phyloP scores from a whole-genome alignment of 53 echinoderm and acorn worm genomes.

The Henricia sp. region DNA sequence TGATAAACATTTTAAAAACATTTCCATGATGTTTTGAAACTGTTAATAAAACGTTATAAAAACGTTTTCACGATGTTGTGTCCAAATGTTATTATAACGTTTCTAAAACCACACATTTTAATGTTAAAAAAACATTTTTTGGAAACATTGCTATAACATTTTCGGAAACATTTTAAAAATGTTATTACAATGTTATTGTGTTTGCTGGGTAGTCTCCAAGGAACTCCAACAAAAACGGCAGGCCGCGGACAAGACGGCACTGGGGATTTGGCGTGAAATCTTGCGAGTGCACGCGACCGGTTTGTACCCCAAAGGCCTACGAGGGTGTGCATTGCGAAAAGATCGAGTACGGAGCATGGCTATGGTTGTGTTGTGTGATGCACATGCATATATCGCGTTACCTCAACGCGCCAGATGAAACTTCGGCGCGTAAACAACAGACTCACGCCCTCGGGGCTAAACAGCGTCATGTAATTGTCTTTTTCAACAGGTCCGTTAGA shows the following conservation, averaged over 20 bases:
- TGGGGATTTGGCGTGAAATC: constrained; percentile 6
- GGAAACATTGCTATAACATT: too few species aligned
- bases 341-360: not conserved
- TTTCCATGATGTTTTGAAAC: too few species aligned
- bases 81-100: too few species aligned
- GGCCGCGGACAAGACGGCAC: not conserved
- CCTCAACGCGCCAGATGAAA: not conserved
- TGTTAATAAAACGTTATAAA: too few species aligned
- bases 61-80: too few species aligned
- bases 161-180: too few species aligned
- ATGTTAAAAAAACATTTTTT: too few species aligned
- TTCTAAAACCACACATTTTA: too few species aligned
- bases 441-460: not conserved
- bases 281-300: constrained; percentile 27
- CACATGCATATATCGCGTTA: constrained; percentile 6
- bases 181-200: too few species aligned
- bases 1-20: too few species aligned
- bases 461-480: not conserved
- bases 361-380: not conserved
- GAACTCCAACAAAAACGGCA: not conserved
- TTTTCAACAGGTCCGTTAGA: constrained; percentile 6
- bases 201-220: not conserved
- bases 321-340: constrained; percentile 14
- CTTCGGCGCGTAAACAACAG: constrained; percentile 23
- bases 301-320: not conserved